These are phyloP conservation scores for Austrofundulus limnaeus DNA, from an alignment of 2,113 vertebrate genomes.

Conservation along the genomic window DNA sequence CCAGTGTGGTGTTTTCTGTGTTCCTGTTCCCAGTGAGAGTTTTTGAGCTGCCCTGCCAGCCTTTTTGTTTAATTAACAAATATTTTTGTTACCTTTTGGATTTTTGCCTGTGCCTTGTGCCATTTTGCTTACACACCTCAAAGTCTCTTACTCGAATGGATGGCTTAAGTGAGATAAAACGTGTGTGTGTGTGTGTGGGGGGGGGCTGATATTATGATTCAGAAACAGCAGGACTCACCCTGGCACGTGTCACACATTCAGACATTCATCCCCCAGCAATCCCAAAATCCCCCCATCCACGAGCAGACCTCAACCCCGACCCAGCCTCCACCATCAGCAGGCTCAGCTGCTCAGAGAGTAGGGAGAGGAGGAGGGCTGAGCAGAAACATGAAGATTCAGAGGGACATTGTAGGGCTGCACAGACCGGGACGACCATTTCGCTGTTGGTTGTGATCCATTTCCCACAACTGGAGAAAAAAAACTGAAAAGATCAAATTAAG, in stretches of 20 bases:
- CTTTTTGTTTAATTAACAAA: too few species aligned
- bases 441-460: conserved; percentile 10
- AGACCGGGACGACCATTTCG: conserved; percentile 14
- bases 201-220: conserved; percentile 56
- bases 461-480: neutral
- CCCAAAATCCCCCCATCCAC: conserved; percentile 59
- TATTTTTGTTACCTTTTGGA: too few species aligned
- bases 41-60: too few species aligned
- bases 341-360: conserved; percentile 58
- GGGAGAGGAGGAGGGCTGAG: conserved; percentile 28
- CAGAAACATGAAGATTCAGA: conserved; percentile 23
- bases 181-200: conserved; percentile 1
- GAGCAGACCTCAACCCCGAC: conserved; percentile 60
- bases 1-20: too few species aligned
- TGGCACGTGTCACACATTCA: conserved; percentile 72
- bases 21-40: too few species aligned
- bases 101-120: too few species aligned
- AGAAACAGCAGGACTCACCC: conserved; percentile 57
- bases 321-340: conserved; percentile 45
- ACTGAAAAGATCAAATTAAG: neutral
- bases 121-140: too few species aligned
- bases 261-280: conserved; percentile 66
- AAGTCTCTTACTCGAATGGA: conserved; percentile 23
- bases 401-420: conserved; percentile 22
- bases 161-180: conserved; percentile 49